These are phyloP conservation scores for Hirtodrosophila duncani DNA, from an alignment of 2,888 invertebrate species.

Conservation along the genomic window DNA sequence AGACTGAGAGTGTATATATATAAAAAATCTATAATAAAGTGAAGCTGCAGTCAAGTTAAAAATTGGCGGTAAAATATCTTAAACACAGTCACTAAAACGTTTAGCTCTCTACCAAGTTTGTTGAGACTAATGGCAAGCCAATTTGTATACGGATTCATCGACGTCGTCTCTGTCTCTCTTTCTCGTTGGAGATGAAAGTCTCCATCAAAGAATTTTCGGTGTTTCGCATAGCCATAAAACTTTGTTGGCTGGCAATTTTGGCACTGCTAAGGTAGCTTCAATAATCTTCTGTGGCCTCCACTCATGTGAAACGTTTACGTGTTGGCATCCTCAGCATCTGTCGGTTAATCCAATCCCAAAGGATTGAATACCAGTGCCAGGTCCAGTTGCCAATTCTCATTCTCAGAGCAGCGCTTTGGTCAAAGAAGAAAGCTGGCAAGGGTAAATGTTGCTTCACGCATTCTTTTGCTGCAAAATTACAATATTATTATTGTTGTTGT, in stretches of 20 bases:
- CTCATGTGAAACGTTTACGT: slow-evolving; percentile 68
- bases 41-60: slow-evolving; percentile 71
- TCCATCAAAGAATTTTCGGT: slow-evolving; percentile 66
- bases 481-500: slow-evolving; percentile 62
- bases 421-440: slow-evolving; percentile 50
- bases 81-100: slow-evolving; percentile 71
- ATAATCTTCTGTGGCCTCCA: slow-evolving; percentile 10
- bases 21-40: slow-evolving; percentile 63
- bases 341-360: slow-evolving; percentile 21
- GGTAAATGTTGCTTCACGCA: slow-evolving; percentile 39
- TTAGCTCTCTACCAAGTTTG: slow-evolving; percentile 37
- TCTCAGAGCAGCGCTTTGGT: too few species aligned
- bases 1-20: slow-evolving; percentile 66
- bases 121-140: slow-evolving; percentile 65
- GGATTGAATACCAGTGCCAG: slow-evolving; percentile 5
- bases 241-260: slow-evolving; percentile 39
- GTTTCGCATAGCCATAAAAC: slow-evolving; percentile 66
- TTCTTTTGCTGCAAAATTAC: slow-evolving; percentile 60
- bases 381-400: too few species aligned
- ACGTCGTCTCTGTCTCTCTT: too few species aligned
- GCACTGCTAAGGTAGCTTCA: slow-evolving; percentile 15
- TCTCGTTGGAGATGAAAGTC: slow-evolving; percentile 23
- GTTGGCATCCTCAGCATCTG: slow-evolving; percentile 53
- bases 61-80: slow-evolving; percentile 62
- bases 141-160: slow-evolving; percentile 56